Evolutionary conservation across 2,888 invertebrate genomes (phyloP).

Genomic region (Muscina levida): DNA sequence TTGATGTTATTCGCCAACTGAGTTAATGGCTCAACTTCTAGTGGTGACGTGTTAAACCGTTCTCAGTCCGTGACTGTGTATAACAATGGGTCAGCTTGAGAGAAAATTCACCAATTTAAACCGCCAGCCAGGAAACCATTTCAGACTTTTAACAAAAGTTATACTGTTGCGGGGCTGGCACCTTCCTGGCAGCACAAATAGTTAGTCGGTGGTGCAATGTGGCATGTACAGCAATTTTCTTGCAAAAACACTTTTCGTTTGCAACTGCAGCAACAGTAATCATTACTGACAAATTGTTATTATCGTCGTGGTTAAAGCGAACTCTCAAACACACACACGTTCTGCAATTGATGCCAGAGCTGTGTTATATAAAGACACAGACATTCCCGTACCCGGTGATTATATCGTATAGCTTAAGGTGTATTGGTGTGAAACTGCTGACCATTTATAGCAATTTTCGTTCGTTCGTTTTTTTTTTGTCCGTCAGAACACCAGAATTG

Average conservation of each 20-base stretch:
- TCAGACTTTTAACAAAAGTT: conserved; percentile 9
- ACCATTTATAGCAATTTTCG: conserved; percentile 31
- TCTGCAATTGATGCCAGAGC: not conserved
- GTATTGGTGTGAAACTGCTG: conserved; percentile 5
- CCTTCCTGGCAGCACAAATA: not conserved
- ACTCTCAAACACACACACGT: conserved; percentile 9
- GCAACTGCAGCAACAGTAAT: conserved; percentile 34
- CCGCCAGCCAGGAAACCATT: not conserved
- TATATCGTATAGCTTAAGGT: not conserved
- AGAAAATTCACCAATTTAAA: not conserved
- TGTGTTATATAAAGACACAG: not conserved
- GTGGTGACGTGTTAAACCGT: conserved; percentile 48
- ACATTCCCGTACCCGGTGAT: not conserved
- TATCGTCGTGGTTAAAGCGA: conserved; percentile 11
- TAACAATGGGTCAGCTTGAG: conserved; percentile 16
- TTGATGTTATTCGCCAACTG: not conserved
- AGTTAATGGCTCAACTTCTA: not conserved
- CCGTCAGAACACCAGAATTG: no score
- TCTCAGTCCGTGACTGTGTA: conserved; percentile 35
- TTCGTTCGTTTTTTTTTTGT: no score
- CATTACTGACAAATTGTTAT: conserved; percentile 46
- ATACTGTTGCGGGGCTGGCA: conserved; percentile 5
- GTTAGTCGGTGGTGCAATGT: not conserved
- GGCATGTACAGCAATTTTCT: not conserved
- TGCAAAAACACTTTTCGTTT: not conserved